phyloP scores from a whole-genome alignment of 2,113 vertebrate genomes.

The Corynorhinus townsendii region DNA sequence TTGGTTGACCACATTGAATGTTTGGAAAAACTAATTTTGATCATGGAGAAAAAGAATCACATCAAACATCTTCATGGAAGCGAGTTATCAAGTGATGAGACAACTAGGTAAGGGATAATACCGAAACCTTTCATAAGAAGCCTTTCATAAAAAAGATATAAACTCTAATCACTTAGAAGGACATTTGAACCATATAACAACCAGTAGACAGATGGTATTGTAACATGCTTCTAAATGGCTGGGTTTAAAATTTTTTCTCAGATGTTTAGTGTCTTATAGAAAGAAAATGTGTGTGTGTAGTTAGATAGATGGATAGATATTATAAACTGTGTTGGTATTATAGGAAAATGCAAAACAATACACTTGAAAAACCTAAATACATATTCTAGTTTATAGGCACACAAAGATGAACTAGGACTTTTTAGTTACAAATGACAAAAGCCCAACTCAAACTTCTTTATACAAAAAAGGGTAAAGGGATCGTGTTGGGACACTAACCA shows the following conservation, averaged over 20 bases:
- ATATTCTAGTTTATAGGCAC: neutral
- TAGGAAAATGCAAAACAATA: neutral
- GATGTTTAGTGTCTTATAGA: neutral
- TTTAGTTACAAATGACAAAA: neutral
- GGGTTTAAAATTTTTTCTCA: neutral
- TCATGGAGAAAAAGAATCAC: neutral
- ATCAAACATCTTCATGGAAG: neutral
- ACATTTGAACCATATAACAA: neutral
- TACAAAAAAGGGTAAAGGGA: neutral
- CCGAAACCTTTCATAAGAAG: neutral
- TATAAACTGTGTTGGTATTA: neutral
- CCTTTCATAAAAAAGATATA: neutral
- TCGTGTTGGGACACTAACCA: accelerated
- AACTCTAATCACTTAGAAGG: neutral
- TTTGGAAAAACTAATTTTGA: neutral
- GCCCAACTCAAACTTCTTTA: neutral
- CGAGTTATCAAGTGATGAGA: neutral
- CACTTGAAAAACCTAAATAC: neutral
- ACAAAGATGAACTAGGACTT: neutral
- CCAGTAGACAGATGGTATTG: neutral
- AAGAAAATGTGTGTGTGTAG: neutral
- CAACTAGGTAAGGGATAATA: neutral
- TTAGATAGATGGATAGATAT: neutral
- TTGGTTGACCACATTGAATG: neutral
- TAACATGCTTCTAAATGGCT: neutral